phyloP scores from a whole-genome alignment of 2,888 invertebrate genomes.

The Eumerus sabulonum region DNA sequence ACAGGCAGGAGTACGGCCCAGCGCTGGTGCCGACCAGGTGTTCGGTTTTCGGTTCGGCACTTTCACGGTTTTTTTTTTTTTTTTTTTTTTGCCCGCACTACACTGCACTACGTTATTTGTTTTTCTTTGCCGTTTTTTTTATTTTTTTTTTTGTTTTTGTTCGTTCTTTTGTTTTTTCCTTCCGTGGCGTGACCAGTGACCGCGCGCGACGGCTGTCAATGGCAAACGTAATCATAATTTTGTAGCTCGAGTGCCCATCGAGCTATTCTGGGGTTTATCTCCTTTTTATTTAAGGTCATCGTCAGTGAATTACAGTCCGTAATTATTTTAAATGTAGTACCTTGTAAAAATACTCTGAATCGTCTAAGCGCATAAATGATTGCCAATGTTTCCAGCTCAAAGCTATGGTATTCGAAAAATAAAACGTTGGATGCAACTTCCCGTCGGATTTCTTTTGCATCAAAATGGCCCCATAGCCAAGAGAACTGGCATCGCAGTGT shows the following conservation, averaged over 20 bases:
- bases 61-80: too few species aligned
- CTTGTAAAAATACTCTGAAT: conserved; percentile 67
- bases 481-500: conserved; percentile 60
- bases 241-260: conserved; percentile 66
- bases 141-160: too few species aligned
- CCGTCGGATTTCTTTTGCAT: conserved; percentile 72
- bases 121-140: too few species aligned
- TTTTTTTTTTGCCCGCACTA: too few species aligned
- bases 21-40: too few species aligned
- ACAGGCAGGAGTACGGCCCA: too few species aligned
- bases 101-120: too few species aligned
- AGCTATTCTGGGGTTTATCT: conserved; percentile 67
- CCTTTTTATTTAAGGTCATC: conserved; percentile 62
- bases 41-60: too few species aligned
- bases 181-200: too few species aligned
- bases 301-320: conserved; percentile 70
- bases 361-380: conserved; percentile 66
- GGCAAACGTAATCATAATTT: conserved; percentile 47
- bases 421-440: conserved; percentile 72
- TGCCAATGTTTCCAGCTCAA: conserved; percentile 72
- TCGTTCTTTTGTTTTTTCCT: too few species aligned
- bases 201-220: too few species aligned
- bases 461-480: conserved; percentile 73
- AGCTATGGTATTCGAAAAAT: conserved; percentile 74
- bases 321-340: conserved; percentile 68